Percentiles rank a stretch among this genome's conserved stretches.
phyloP scores from a whole-genome alignment of 53 echinoderm and acorn worm species.

The Echinarachnius parma region DNA sequence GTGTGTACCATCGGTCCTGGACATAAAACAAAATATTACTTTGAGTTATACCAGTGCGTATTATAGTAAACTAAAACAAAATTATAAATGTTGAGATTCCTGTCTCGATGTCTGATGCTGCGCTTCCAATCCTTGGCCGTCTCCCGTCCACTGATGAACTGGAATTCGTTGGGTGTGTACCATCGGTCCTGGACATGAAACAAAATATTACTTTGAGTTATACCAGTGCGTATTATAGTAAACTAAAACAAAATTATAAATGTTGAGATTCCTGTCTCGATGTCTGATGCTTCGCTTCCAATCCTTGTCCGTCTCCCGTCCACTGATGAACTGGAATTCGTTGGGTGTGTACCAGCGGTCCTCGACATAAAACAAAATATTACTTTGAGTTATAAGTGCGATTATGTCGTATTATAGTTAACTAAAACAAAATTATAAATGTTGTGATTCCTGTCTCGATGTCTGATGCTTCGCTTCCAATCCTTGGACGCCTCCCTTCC shows the following conservation, averaged over 20 bases:
- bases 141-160: conserved; percentile 86
- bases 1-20: conserved; percentile 87
- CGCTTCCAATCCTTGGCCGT: conserved; percentile 99
- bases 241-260: no score
- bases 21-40: no score
- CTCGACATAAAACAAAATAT: no score
- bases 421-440: no score
- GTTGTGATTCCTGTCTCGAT: conserved; percentile 55
- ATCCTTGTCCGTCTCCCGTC: conserved; percentile 93
- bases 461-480: conserved; percentile 84
- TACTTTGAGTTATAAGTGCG: no score
- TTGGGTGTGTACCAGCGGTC: conserved; percentile 88
- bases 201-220: no score
- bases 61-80: no score
- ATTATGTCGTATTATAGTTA: no score
- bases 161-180: conserved; percentile 95
- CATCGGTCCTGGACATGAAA: conserved; percentile 84
- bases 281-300: conserved; percentile 97
- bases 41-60: no score
- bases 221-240: no score
- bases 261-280: conserved; percentile 87
- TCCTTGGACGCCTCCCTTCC: conserved; percentile 81
- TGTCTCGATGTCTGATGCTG: conserved; percentile 90
- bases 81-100: conserved; percentile 89
- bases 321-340: conserved; percentile 90